phyloP scores from a whole-genome alignment of 2,113 vertebrate species.

The Oxyruncus cristatus region DNA sequence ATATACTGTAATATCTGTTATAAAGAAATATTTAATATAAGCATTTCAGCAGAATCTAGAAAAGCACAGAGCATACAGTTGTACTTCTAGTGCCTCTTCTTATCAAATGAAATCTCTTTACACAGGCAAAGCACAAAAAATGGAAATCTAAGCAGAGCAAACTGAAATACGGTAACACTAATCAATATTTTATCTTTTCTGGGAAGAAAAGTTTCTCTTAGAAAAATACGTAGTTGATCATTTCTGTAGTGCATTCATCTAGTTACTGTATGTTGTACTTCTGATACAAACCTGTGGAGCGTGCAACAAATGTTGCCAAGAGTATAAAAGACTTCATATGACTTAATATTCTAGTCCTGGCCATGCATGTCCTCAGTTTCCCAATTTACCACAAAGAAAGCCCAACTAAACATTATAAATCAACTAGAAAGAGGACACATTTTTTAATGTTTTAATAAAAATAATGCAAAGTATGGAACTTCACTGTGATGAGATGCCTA shows the following conservation, averaged over 20 bases:
- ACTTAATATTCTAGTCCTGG: not conserved
- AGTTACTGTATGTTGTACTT: not conserved
- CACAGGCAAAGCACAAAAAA: not conserved
- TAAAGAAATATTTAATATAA: not conserved
- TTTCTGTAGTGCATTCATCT: rapidly evolving
- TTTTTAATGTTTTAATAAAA: not conserved
- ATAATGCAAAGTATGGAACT: not conserved
- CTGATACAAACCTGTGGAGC: not conserved
- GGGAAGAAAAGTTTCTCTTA: not conserved
- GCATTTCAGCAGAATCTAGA: not conserved
- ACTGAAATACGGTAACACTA: not conserved
- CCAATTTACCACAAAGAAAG: not conserved
- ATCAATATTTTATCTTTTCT: not conserved
- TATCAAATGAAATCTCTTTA: not conserved
- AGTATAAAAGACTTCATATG: not conserved
- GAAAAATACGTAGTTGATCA: not conserved
- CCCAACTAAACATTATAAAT: not conserved
- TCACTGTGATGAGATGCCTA: not conserved
- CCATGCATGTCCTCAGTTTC: not conserved
- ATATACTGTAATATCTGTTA: not conserved
- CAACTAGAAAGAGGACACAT: not conserved
- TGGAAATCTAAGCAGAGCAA: not conserved
- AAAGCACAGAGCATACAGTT: not conserved
- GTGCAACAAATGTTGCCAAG: not conserved
- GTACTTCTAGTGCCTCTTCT: not conserved